Base-by-base conservation (phyloP, 2,888 invertebrate species). In the Cantharis rufa region DNA sequence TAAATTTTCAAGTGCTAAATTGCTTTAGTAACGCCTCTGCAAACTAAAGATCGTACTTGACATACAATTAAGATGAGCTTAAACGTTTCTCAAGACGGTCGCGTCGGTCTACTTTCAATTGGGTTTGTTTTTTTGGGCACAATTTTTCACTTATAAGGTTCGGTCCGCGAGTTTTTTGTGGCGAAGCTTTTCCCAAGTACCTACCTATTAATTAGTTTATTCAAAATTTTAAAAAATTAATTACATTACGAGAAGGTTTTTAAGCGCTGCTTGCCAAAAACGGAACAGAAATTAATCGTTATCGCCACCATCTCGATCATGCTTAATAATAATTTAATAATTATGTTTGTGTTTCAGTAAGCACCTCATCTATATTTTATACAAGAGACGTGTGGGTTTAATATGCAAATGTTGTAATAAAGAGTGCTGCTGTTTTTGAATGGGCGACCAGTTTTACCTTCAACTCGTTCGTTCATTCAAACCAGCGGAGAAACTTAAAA, bases 331-430 rank as follows among this genome's bases (percentile, higher is more conserved):
- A 69, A 73, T 73, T 69, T 24, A 73, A 62, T 69, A 61, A 73
- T 73, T 73, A 69, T 69, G 15, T 28, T 69, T 68, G 61, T 62
- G 69, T 69, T 48, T 69, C 27, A 62, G 73, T 61, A 27, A 28
- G 28, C 72, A 69, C 62, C 69, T 73, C 68, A 69, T 69, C 73
- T 69, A 73, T 69, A 73, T 69, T 73, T 73, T 69, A 73, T 63
- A 73, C 28, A 72, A 72, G 69, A 62, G 16, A 21, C 69, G 69
- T 69, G 73, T 73, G 62, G 73, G 73, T 69, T 72, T 72, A 73
- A 73, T 66, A 73, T 73, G 73, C 73, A 73, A 73, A 73, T 73
- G 68, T 28, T 62, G 28, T 28, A 73, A 73, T 68, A 68, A 73
- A 73, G 69, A 13, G 28, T 62, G 71, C 48, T 73, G 48, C 62